Conservation (phyloP, 1,140 invertebrate species). For the Oppia nitens region DNA sequence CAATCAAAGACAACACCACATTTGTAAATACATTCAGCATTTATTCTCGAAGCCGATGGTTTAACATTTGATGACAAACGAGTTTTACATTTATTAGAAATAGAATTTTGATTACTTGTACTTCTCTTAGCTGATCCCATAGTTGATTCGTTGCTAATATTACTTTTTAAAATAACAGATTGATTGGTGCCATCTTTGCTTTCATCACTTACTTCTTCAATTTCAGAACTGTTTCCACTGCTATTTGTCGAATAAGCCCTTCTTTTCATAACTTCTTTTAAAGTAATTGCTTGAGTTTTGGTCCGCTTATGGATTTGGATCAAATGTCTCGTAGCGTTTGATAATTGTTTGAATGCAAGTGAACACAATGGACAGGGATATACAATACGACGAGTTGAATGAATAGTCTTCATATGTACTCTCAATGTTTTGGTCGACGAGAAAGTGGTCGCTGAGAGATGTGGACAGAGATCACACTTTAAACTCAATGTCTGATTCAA, state of each 20-base stretch:
- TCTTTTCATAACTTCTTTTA: conserved; percentile 23
- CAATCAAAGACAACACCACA: neutral
- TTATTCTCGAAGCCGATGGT: neutral
- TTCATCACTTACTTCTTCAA: neutral
- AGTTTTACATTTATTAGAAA: neutral
- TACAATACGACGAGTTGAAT: conserved; percentile 24
- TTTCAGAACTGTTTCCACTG: neutral
- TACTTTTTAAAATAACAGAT: neutral
- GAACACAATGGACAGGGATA: conserved; percentile 29
- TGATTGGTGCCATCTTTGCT: neutral
- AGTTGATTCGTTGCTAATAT: neutral
- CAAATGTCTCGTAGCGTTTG: conserved; percentile 27
- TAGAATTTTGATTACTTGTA: neutral
- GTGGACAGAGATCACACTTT: conserved; percentile 23
- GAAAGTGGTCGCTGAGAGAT: conserved; percentile 24
- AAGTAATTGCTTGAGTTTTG: conserved; percentile 24
- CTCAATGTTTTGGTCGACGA: conserved; percentile 24
- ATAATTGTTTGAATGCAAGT: conserved; percentile 27
- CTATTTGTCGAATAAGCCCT: conserved; percentile 3
- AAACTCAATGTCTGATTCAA: neutral
- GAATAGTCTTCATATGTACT: conserved; percentile 27
- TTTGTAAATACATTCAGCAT: neutral
- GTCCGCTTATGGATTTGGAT: conserved; percentile 26
- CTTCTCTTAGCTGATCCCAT: neutral
- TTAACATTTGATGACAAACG: too few relatives aligned